Evolutionary conservation across 2,113 vertebrate genomes (phyloP).

Genomic region (Orycteropus afer): DNA sequence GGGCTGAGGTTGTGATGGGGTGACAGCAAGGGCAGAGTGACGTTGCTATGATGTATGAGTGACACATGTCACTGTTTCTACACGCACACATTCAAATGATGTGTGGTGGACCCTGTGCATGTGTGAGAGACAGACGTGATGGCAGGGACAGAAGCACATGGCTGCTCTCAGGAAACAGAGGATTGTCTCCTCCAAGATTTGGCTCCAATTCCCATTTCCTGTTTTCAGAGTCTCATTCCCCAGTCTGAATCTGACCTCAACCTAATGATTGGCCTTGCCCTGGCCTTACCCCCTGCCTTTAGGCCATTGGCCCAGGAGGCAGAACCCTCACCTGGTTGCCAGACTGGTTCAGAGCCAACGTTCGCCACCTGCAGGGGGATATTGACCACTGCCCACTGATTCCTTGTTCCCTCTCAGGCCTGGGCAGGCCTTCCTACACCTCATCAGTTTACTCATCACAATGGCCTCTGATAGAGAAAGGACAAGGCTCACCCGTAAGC

Average conservation of each 20-base stretch:
- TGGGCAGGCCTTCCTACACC: neutral
- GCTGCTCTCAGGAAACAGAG: neutral
- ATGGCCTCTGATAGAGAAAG: neutral
- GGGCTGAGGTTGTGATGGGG: neutral
- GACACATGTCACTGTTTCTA: neutral
- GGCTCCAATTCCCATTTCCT: neutral
- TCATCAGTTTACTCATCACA: neutral
- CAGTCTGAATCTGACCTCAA: neutral
- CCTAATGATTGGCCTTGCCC: neutral
- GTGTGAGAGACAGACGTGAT: neutral
- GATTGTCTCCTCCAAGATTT: neutral
- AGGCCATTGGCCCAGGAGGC: constrained; percentile 1
- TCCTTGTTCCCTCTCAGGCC: neutral
- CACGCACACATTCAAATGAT: neutral
- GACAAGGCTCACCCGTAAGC: rapidly evolving
- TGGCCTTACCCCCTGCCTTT: neutral
- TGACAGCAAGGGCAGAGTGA: neutral
- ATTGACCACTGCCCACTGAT: rapidly evolving
- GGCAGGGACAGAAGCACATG: neutral
- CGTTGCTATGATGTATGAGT: neutral
- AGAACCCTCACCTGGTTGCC: neutral
- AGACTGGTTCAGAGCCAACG: neutral
- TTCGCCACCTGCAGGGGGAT: neutral
- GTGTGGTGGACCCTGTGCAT: neutral
- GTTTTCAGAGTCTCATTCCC: neutral